Conservation (phyloP, 2,888 invertebrate species). For the Euplagia quadripunctaria region DNA sequence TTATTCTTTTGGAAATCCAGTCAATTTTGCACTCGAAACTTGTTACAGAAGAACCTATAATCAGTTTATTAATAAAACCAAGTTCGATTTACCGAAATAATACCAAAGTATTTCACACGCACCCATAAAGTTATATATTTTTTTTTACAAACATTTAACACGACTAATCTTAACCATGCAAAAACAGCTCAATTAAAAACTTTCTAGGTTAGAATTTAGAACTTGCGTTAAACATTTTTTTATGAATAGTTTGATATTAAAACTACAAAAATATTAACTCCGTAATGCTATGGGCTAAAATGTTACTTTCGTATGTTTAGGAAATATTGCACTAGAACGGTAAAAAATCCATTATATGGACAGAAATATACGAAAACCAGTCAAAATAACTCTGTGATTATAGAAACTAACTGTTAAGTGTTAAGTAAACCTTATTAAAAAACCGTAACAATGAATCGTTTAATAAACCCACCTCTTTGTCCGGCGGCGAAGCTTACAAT, state of each 20-base stretch:
- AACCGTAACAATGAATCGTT: background rate
- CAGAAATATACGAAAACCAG: background rate
- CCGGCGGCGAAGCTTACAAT: constrained; percentile 39
- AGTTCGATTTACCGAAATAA: background rate
- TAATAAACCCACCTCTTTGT: constrained; percentile 42
- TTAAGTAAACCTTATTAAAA: background rate
- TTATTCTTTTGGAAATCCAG: too few species aligned
- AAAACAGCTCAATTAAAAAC: background rate
- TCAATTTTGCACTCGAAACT: background rate
- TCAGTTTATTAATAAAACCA: background rate
- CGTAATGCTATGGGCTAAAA: too few species aligned
- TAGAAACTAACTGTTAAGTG: background rate
- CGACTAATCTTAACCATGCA: background rate
- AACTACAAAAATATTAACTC: too few species aligned
- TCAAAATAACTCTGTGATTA: background rate
- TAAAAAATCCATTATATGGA: background rate
- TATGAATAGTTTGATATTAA: background rate
- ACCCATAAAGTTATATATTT: background rate
- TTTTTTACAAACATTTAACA: background rate
- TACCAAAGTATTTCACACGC: background rate
- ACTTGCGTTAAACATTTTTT: background rate
- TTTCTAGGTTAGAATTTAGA: background rate
- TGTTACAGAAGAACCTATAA: background rate
- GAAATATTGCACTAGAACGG: background rate
- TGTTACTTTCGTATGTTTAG: too few species aligned